Conservation (phyloP, 2,797 vertebrate species). For the Hydrolagus colliei region DNA sequence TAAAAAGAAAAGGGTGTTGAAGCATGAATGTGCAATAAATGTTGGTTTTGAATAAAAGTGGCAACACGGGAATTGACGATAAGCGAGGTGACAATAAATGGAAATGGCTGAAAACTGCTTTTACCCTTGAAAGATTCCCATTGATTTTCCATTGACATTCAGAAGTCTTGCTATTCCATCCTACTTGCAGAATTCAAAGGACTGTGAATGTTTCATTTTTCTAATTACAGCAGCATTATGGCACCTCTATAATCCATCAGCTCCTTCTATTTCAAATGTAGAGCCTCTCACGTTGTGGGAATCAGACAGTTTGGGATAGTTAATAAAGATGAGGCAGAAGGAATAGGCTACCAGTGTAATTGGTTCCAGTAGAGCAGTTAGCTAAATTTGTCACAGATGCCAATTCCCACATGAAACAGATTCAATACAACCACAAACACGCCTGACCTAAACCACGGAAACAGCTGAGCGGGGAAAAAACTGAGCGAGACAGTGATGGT, state of each 20-base stretch:
- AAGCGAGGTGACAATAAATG: background rate
- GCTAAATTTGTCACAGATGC: slow-evolving; percentile 18
- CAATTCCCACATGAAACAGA: background rate
- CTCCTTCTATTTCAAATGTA: background rate
- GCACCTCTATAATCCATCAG: background rate
- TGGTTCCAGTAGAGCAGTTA: background rate
- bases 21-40: background rate
- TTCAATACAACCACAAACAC: background rate
- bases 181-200: background rate
- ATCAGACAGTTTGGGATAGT: background rate
- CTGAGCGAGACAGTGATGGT: too few relatives aligned
- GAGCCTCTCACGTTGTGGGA: background rate
- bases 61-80: too few relatives aligned
- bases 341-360: background rate
- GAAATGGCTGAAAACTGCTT: background rate
- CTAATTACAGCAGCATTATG: background rate
- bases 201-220: background rate
- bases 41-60: background rate
- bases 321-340: background rate
- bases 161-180: background rate
- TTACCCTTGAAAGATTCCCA: background rate
- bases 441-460: background rate
- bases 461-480: background rate
- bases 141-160: background rate
- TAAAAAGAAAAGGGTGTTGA: background rate